These are phyloP conservation scores for Sthenelais limicola DNA, from an alignment of 2,888 invertebrate species.

Conservation along the genomic window DNA sequence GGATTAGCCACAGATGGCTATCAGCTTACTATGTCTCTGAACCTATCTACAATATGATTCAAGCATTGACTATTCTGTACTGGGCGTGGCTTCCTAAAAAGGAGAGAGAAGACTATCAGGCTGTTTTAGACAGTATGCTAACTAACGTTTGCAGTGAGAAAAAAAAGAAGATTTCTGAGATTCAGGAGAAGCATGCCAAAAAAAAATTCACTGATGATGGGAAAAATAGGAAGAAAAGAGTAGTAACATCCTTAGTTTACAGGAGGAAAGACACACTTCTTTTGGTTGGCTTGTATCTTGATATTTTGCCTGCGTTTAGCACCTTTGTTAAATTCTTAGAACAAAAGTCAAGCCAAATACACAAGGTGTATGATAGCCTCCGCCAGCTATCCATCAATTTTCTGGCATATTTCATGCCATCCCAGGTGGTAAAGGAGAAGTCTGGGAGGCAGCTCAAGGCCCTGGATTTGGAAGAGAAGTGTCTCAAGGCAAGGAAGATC, in stretches of 20 bases:
- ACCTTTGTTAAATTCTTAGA: neutral
- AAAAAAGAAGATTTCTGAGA: neutral
- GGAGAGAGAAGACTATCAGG: neutral
- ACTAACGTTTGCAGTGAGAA: neutral
- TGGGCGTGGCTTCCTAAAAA: neutral
- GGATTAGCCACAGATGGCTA: neutral
- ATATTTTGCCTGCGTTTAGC: neutral
- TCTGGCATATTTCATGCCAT: neutral
- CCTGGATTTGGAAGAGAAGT: neutral
- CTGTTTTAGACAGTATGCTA: neutral
- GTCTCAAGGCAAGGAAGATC: neutral
- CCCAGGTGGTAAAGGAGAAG: neutral
- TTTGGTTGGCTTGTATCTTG: neutral
- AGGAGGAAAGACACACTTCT: neutral
- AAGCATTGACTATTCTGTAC: neutral
- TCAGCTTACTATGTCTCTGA: neutral
- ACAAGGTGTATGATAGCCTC: neutral
- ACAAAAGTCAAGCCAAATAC: neutral
- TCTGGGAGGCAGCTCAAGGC: neutral
- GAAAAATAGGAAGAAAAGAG: constrained; percentile 8
- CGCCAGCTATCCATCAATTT: neutral
- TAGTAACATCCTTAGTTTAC: neutral
- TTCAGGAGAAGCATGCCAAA: neutral
- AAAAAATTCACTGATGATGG: neutral
- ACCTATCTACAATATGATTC: neutral